A percentile compares a stretch with the other conserved stretches of the same genome.
These are phyloP conservation scores for Halocaridina rubra DNA, from an alignment of 2,888 invertebrate genomes.

Conservation along the genomic window DNA sequence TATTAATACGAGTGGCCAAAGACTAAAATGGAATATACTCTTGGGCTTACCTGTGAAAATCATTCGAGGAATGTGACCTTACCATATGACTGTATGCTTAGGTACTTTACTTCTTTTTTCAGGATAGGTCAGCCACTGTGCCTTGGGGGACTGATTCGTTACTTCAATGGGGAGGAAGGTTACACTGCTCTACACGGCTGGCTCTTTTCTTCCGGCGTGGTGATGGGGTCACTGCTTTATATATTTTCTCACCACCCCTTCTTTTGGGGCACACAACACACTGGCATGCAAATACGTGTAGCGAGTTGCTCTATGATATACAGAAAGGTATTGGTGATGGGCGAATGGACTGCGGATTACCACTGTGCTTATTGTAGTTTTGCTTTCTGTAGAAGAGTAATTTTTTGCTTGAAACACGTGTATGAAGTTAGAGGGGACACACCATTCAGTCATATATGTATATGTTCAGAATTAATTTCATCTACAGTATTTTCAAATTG, in stretches of 20 bases:
- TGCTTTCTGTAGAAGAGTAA: too few relatives aligned
- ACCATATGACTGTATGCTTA: neutral
- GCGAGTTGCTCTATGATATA: constrained; percentile 86
- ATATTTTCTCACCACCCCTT: constrained; percentile 87
- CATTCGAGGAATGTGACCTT: too few relatives aligned
- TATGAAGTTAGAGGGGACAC: too few relatives aligned
- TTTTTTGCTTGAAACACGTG: too few relatives aligned
- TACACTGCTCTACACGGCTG: constrained; percentile 74
- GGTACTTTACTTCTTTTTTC: constrained; percentile 11
- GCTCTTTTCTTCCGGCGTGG: constrained; percentile 79
- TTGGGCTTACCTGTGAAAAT: too few relatives aligned
- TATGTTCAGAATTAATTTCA: too few relatives aligned
- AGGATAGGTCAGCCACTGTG: constrained; percentile 49
- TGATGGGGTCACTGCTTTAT: constrained; percentile 79
- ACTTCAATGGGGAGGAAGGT: constrained; percentile 51
- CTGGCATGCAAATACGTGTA: constrained; percentile 86
- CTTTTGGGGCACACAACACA: constrained; percentile 83
- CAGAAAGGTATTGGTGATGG: constrained; percentile 76
- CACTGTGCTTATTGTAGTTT: too few relatives aligned
- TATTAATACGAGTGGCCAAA: too few relatives aligned
- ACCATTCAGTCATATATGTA: too few relatives aligned
- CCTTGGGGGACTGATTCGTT: constrained; percentile 53
- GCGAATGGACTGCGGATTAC: too few relatives aligned
- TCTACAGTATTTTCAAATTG: too few relatives aligned
- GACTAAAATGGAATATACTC: too few relatives aligned